phyloP scores from a whole-genome alignment of 37 sponge, comb jelly and placozoan species.

The Ianthella basta region DNA sequence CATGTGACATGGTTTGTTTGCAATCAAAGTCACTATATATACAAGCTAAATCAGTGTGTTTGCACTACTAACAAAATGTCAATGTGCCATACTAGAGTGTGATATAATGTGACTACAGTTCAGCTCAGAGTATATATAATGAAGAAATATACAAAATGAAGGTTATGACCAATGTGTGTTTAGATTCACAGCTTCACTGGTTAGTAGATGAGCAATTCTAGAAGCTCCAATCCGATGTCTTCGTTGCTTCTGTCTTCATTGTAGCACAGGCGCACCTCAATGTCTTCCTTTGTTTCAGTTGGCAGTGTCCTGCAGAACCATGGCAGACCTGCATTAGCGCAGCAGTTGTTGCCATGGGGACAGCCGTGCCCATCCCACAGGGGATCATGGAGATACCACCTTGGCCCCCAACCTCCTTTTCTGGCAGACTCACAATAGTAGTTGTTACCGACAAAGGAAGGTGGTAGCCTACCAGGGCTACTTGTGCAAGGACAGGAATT shows the following conservation, averaged over 20 bases:
- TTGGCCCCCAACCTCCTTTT: not conserved
- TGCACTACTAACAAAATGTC: too few species aligned
- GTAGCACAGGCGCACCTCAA: not conserved
- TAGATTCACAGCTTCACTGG: too few species aligned
- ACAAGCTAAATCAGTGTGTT: too few species aligned
- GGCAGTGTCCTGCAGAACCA: constrained; percentile 17
- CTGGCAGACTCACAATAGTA: not conserved
- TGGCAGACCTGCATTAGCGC: not conserved
- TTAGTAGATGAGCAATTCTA: not conserved
- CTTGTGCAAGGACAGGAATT: constrained; percentile 18
- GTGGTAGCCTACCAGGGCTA: not conserved
- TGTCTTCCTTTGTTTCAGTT: not conserved
- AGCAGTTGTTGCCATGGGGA: constrained; percentile 4
- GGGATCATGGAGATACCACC: constrained; percentile 26
- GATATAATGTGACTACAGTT: too few species aligned
- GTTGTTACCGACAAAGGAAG: not conserved
- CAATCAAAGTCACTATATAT: too few species aligned
- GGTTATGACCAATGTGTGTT: too few species aligned
- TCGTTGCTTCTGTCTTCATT: not conserved
- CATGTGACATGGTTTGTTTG: too few species aligned
- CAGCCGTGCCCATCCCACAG: constrained; percentile 8
- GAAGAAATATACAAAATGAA: not conserved
- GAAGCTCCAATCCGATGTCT: not conserved
- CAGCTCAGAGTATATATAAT: too few species aligned
- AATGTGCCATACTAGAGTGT: too few species aligned